Evolutionary conservation across 2,113 vertebrate genomes (phyloP), one percentile per base, ranked within the genome.

Genomic region (Zeus faber): DNA sequence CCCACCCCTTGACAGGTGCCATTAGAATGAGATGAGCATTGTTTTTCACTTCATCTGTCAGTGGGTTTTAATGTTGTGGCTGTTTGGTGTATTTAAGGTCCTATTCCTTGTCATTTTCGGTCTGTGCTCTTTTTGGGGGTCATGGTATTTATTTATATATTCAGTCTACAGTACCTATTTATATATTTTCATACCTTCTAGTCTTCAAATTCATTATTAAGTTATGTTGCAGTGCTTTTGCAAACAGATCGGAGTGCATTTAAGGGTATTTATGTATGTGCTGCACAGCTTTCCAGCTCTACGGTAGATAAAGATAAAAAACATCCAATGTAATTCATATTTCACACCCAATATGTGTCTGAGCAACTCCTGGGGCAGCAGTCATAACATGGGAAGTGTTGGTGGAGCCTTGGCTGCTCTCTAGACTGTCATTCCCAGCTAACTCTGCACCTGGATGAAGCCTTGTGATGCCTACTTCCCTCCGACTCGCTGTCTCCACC

Each of bases 401-500:
- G 60, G n/a, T 77, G 75, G 73, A 82, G 75, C 69, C 74, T 73
- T 54, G 53, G 49, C 58, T 43, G 58, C 67, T 76, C 57, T 65
- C 73, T 18, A 8, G 24, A 73, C 77, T 75, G 81, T 84, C 85
- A 76, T 58, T 74, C 41, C 67, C 51, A 49, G 64, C 79, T 83
- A 82, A 62, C 67, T 71, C 43, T 2, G 13, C 76, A 75, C 65
- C 6, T 17, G 0, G 72, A 18, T 82, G 79, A 79, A 78, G 74
- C 70, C 64, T 27, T 62, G 70, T 72, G 74, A 81, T 70, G 79
- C 81, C 67, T 72, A 50, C 65, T 82, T 84, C 52, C 56, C 57
- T 62, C 81, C 70, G 79, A 84, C 82, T 84, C 65, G 70, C 77
- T 81, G 82, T 87, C 82, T 76, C 73, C 57, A 74, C 75, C 77